A percentile compares a stretch with the other conserved stretches of the same genome.
phyloP scores from a whole-genome alignment of 2,113 vertebrate species.

The Egretta garzetta region DNA sequence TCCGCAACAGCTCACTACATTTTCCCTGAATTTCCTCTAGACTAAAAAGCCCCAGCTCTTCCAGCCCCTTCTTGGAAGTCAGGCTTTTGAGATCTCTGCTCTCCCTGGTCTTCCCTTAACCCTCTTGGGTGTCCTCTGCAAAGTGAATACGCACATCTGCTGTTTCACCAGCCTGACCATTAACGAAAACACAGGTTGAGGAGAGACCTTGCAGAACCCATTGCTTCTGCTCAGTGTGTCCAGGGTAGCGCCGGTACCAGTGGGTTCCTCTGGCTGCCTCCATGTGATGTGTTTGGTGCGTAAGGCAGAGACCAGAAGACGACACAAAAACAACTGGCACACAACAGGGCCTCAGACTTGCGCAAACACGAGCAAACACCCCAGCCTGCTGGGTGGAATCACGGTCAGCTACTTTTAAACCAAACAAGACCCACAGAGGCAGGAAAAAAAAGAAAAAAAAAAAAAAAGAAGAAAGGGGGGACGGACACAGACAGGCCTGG shows the following conservation, averaged over 20 bases:
- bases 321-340: neutral
- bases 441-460: neutral
- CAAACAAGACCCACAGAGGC: neutral
- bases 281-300: accelerated
- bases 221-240: neutral
- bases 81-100: neutral
- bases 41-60: neutral
- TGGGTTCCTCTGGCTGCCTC: neutral
- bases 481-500: neutral
- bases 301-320: neutral
- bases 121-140: neutral
- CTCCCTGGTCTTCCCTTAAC: neutral
- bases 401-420: neutral
- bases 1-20: neutral
- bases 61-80: neutral
- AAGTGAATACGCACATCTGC: neutral
- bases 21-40: neutral
- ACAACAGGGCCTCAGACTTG: neutral
- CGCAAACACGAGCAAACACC: neutral
- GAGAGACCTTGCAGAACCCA: neutral
- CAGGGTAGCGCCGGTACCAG: accelerated
- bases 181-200: neutral
- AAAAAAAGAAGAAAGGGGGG: neutral
- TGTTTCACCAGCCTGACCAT: neutral
- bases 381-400: neutral